Evolutionary conservation across 2,888 invertebrate genomes (phyloP).

Genomic region (Tupiocoris notatus): DNA sequence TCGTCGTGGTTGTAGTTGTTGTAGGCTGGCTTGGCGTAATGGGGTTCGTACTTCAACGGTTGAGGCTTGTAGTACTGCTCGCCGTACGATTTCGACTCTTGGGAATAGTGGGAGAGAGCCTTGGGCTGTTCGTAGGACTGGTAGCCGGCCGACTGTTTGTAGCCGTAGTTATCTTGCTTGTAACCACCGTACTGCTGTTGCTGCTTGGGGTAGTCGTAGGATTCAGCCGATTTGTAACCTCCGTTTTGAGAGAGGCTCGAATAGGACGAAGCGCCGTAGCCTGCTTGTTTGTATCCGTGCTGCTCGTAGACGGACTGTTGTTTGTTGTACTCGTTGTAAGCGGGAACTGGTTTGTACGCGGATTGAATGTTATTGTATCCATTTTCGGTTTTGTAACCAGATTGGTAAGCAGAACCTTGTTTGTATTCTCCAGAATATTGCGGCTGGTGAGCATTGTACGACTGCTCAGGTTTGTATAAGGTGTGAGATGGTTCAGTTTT

Average conservation of each 20-base stretch:
- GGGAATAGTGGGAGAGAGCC: constrained; percentile 5
- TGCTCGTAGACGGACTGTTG: not conserved
- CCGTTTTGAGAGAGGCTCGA: constrained; percentile 11
- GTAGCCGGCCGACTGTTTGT: not conserved
- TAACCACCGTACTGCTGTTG: not conserved
- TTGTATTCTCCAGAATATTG: not conserved
- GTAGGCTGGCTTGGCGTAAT: constrained; percentile 2
- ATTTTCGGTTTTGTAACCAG: not conserved
- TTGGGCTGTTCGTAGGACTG: constrained; percentile 13
- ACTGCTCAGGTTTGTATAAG: not conserved
- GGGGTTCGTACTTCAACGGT: constrained; percentile 1
- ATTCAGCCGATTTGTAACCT: constrained; percentile 2
- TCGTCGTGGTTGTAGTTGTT: not conserved
- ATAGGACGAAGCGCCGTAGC: constrained; percentile 9
- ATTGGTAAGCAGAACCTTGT: constrained; percentile 5
- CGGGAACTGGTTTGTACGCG: not conserved
- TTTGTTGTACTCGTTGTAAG: constrained; percentile 1
- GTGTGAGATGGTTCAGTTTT: not conserved
- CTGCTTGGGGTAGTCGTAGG: constrained; percentile 14
- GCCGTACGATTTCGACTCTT: not conserved
- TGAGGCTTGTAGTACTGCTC: constrained; percentile 21
- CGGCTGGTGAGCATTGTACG: not conserved
- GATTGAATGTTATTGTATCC: not conserved
- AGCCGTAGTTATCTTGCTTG: not conserved
- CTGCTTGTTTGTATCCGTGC: constrained; percentile 1